Percentiles rank a stretch among this genome's conserved stretches.
Conservation (phyloP, 2,113 vertebrate species). For the Talpa occidentalis region DNA sequence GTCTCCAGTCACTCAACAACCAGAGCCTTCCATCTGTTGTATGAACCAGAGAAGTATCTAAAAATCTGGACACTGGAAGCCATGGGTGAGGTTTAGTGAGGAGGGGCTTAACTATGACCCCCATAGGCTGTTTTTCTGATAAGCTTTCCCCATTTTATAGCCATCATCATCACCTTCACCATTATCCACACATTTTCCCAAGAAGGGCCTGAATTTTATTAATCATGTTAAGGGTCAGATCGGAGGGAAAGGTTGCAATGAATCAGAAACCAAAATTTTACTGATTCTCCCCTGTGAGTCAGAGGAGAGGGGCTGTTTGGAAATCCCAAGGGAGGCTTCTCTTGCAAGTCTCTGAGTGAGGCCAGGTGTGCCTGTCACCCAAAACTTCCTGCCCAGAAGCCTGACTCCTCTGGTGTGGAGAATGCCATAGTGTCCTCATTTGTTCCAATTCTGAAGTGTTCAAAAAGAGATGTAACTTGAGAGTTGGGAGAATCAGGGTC, state of each 20-base stretch:
- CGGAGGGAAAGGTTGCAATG: not conserved
- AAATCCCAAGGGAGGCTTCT: not conserved
- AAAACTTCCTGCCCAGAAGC: not conserved
- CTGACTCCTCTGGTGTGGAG: not conserved
- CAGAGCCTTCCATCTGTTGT: not conserved
- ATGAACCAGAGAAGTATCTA: not conserved
- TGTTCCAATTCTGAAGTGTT: not conserved
- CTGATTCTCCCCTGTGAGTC: not conserved
- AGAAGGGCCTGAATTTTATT: not conserved
- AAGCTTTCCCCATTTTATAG: not conserved
- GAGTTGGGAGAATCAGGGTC: not conserved
- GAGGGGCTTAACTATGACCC: not conserved
- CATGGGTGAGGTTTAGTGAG: too few relatives aligned
- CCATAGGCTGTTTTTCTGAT: not conserved
- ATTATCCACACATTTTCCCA: not conserved
- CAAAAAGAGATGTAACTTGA: not conserved
- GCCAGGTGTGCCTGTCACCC: not conserved
- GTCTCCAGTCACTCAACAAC: not conserved
- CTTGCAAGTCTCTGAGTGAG: not conserved
- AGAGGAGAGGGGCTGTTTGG: not conserved
- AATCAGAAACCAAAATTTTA: not conserved
- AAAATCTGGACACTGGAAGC: not conserved
- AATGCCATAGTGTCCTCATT: not conserved
- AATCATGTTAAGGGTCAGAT: not conserved
- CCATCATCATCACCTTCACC: not conserved